A percentile compares a stretch with the other conserved stretches of the same genome.
Evolutionary conservation across 2,113 vertebrate species (phyloP).

Genomic region (Typhlomys cinereus): DNA sequence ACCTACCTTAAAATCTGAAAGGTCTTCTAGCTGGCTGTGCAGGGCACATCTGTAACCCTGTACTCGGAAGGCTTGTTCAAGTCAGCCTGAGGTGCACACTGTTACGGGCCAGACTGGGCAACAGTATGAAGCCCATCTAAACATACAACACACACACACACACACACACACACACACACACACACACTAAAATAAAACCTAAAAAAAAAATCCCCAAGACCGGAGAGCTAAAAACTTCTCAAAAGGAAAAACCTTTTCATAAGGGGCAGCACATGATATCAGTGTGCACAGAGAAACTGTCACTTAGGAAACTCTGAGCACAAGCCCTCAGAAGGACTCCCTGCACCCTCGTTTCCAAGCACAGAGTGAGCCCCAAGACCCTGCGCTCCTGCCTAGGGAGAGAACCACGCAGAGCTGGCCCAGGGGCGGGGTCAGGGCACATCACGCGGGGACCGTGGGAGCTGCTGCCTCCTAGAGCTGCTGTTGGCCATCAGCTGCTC

Average conservation of each 20-base stretch:
- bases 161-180: too few species aligned
- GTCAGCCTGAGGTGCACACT: too few species aligned
- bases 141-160: too few species aligned
- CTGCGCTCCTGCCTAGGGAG: background rate
- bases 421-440: rapidly evolving
- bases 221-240: conserved; percentile 51
- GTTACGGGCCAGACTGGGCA: background rate
- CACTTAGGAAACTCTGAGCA: conserved; percentile 43
- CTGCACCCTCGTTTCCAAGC: background rate
- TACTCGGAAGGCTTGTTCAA: background rate
- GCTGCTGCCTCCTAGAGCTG: background rate
- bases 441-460: background rate
- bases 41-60: background rate
- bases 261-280: conserved; percentile 53
- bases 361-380: background rate
- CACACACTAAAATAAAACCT: too few species aligned
- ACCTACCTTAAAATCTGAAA: background rate
- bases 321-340: conserved; percentile 17
- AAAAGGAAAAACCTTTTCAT: conserved; percentile 51
- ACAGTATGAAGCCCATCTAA: background rate
- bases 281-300: conserved; percentile 53
- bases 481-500: background rate
- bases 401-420: background rate
- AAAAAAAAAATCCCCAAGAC: background rate
- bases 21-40: background rate